phyloP scores from a whole-genome alignment of 2,797 vertebrate genomes.

The Heterohyrax brucei region DNA sequence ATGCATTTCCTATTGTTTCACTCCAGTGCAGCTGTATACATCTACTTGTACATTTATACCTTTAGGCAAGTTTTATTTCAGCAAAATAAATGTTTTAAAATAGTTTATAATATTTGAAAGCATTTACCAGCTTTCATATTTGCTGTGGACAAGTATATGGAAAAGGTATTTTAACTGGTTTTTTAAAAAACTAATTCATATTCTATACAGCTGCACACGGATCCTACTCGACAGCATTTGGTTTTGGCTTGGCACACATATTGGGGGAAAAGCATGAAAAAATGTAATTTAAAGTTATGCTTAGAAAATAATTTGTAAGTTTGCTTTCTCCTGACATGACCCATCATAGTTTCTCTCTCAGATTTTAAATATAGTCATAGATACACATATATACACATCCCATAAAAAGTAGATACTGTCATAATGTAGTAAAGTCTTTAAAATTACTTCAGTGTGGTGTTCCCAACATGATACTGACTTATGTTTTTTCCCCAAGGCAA shows the following conservation, averaged over 20 bases:
- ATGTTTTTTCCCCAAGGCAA: conserved; percentile 77
- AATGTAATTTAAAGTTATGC: conserved; percentile 65
- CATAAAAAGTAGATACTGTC: background rate
- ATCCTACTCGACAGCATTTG: too few species aligned
- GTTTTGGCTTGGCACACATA: background rate
- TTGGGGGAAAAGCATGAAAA: conserved; percentile 66
- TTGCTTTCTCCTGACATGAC: background rate
- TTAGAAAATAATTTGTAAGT: conserved; percentile 57
- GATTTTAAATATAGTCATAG: background rate
- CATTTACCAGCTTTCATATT: conserved; percentile 48
- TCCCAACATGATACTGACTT: conserved; percentile 64
- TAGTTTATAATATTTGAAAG: conserved; percentile 35
- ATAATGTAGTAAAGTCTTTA: background rate
- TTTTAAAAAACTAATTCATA: conserved; percentile 32
- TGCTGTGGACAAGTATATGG: conserved; percentile 54
- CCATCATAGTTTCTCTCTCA: background rate
- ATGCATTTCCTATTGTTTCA: background rate
- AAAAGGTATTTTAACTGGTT: conserved; percentile 50
- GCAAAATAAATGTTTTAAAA: conserved; percentile 70
- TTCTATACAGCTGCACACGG: conserved; percentile 46
- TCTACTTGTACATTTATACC: background rate
- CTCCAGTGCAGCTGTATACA: background rate
- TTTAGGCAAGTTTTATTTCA: conserved; percentile 72
- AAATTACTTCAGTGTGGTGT: conserved; percentile 60
- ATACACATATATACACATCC: background rate